Conservation (phyloP, 2,888 invertebrate genomes). For the Drosophila parthenogenetica region DNA sequence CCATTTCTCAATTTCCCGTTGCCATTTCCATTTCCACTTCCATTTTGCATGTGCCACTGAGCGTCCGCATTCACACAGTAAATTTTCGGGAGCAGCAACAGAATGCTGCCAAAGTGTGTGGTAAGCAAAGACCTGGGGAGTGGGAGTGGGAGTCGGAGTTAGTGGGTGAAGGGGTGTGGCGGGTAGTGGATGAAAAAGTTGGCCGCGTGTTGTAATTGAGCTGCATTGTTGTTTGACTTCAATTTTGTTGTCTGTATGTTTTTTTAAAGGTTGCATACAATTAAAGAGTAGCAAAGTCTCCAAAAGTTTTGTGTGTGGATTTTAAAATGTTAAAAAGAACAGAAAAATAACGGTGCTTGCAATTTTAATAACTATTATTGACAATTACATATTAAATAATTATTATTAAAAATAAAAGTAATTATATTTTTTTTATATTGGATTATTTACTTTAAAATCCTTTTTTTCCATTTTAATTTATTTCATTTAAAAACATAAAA, state of each 20-base stretch:
- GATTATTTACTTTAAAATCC: no score
- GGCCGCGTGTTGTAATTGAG: constrained; percentile 67
- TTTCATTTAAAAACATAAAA: no score
- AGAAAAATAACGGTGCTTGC: background rate
- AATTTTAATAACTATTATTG: no score
- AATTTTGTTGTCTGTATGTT: constrained; percentile 1
- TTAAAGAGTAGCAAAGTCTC: background rate
- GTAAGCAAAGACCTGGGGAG: no score
- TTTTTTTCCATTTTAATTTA: no score
- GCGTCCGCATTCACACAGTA: constrained; percentile 70
- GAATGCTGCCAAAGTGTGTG: background rate
- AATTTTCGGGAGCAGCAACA: constrained; percentile 43
- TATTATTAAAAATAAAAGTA: no score
- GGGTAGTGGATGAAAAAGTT: constrained; percentile 8
- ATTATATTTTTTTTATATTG: no score
- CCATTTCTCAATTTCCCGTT: background rate
- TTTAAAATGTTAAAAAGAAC: background rate
- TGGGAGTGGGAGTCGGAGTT: background rate
- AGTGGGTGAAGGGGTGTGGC: background rate
- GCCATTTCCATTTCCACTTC: constrained; percentile 7
- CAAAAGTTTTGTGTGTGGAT: background rate
- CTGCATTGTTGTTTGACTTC: constrained; percentile 64
- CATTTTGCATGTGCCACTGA: constrained; percentile 51
- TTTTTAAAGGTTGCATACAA: background rate
- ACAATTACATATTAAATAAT: no score